Conservation (phyloP, 2,888 invertebrate genomes). For the Spodoptera exigua region DNA sequence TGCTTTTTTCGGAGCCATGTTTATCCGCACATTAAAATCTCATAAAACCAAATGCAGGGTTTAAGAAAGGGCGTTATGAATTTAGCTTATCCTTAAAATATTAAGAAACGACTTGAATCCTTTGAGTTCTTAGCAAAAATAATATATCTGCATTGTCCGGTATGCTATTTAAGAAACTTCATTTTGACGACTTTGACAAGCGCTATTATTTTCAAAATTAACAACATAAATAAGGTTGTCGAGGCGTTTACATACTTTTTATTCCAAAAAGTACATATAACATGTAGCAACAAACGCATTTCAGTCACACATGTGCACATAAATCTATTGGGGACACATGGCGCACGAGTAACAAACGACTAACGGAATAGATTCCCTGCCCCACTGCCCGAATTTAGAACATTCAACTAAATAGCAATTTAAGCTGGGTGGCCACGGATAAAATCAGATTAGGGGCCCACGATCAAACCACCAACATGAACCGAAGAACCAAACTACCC, state of each 20-base stretch:
- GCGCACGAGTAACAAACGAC: slow-evolving; percentile 26
- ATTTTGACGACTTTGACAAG: slow-evolving; percentile 19
- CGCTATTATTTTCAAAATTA: neutral
- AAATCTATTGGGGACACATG: neutral
- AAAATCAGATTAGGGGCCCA: slow-evolving; percentile 42
- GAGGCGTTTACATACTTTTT: neutral
- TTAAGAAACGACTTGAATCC: neutral
- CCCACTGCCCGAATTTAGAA: slow-evolving; percentile 24
- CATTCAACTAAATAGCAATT: slow-evolving; percentile 52
- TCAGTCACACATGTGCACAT: slow-evolving; percentile 7
- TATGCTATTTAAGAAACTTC: neutral
- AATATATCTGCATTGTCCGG: neutral
- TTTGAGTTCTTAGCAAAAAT: neutral
- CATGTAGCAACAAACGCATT: neutral
- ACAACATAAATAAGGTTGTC: slow-evolving; percentile 5
- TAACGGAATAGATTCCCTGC: slow-evolving; percentile 13
- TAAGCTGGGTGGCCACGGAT: slow-evolving; percentile 30
- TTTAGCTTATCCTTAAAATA: neutral
- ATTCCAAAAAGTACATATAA: neutral
- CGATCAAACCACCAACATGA: slow-evolving; percentile 27
- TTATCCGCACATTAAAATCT: slow-evolving; percentile 5
- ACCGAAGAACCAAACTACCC: slow-evolving; percentile 10
- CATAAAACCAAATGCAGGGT: neutral
- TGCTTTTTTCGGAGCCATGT: slow-evolving; percentile 75
- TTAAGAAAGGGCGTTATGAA: neutral